A percentile compares a stretch with the other conserved stretches of the same genome.
Conservation (phyloP, 2,888 invertebrate genomes). For the Drosophila lutescens region DNA sequence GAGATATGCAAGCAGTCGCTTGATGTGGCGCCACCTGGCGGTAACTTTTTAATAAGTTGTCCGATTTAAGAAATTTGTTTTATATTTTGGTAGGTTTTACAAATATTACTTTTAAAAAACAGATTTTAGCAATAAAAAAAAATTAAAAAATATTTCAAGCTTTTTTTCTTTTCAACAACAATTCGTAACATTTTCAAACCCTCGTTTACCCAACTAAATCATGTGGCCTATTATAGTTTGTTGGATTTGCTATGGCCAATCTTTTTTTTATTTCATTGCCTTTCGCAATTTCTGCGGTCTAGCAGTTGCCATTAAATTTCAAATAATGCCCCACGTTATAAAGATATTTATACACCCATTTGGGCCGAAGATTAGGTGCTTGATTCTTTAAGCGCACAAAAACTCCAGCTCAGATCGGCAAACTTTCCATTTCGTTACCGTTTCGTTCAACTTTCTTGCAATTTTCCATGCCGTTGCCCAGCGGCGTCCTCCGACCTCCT, state of each 20-base stretch:
- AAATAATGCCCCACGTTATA: neutral
- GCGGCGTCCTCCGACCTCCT: neutral
- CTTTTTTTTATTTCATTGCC: neutral
- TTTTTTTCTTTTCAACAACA: too few species aligned
- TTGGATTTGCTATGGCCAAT: neutral
- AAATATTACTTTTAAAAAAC: too few species aligned
- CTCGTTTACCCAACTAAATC: neutral
- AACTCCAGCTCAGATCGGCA: slow-evolving; percentile 6
- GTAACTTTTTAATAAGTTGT: too few species aligned
- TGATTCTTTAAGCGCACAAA: neutral
- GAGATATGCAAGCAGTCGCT: too few species aligned
- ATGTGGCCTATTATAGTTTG: neutral
- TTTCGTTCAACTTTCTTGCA: slow-evolving; percentile 9
- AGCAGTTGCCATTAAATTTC: slow-evolving; percentile 2
- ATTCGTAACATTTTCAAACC: too few species aligned
- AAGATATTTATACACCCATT: slow-evolving; percentile 1
- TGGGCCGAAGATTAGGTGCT: neutral
- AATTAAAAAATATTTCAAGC: too few species aligned
- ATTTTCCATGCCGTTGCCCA: slow-evolving; percentile 14
- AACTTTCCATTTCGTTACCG: neutral
- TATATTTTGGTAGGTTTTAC: too few species aligned
- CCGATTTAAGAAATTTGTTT: too few species aligned
- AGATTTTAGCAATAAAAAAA: too few species aligned
- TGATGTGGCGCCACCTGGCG: too few species aligned
- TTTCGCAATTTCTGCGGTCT: slow-evolving; percentile 1